A percentile compares a stretch with the other conserved stretches of the same genome.
These are phyloP conservation scores for Apodemus sylvaticus DNA, from an alignment of 2,113 vertebrate genomes.

Conservation along the genomic window DNA sequence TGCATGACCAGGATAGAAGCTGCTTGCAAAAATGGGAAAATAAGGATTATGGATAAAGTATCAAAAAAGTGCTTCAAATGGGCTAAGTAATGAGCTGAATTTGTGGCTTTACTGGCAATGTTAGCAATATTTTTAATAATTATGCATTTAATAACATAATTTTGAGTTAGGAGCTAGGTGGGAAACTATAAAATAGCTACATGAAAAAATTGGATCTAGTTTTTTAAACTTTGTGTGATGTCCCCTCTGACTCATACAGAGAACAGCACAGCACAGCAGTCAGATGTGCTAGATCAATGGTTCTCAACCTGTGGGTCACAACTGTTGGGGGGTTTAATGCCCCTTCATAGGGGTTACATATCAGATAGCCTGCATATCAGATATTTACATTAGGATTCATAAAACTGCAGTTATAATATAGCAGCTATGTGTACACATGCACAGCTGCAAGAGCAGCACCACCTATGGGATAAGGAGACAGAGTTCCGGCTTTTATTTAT, in stretches of 20 bases:
- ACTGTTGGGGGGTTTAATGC: not conserved
- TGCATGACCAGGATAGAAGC: not conserved
- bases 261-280: not conserved
- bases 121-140: not conserved
- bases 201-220: not conserved
- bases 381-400: not conserved
- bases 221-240: constrained; percentile 31
- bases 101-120: not conserved
- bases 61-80: constrained; percentile 28
- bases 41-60: constrained; percentile 16
- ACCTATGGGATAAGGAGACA: constrained; percentile 19
- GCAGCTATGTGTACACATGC: not conserved
- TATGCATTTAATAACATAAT: not conserved
- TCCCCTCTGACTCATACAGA: constrained; percentile 37
- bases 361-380: not conserved
- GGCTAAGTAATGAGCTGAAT: constrained; percentile 40
- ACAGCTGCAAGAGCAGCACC: not conserved
- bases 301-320: not conserved
- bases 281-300: not conserved
- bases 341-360: not conserved
- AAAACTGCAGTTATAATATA: not conserved
- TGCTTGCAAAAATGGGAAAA: constrained; percentile 38
- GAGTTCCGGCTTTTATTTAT: constrained; percentile 38
- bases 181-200: constrained; percentile 1
- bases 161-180: not conserved